These are phyloP conservation scores for Drosophila tripunctata DNA, from an alignment of 2,888 invertebrate genomes.

Conservation along the genomic window DNA sequence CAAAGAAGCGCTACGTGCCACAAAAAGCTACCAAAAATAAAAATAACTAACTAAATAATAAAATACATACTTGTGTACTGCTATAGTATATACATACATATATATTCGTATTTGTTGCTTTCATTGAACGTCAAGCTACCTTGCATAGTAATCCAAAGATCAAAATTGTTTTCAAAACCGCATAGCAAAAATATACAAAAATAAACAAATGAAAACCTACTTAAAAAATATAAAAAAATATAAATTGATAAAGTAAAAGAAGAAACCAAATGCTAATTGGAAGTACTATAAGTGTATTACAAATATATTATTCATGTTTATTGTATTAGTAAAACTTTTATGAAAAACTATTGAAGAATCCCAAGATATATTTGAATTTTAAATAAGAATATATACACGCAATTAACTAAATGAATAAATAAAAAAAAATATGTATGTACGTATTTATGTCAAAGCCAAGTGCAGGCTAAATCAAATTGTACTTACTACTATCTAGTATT, in stretches of 20 bases:
- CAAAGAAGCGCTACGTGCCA: conserved; percentile 56
- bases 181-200: conserved; percentile 73
- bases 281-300: conserved; percentile 38
- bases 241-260: conserved; percentile 5
- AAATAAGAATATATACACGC: conserved; percentile 40
- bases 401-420: background rate
- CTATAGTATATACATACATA: conserved; percentile 17
- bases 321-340: conserved; percentile 74
- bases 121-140: conserved; percentile 68
- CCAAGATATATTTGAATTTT: conserved; percentile 58
- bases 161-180: conserved; percentile 72
- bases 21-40: conserved; percentile 26
- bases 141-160: conserved; percentile 75
- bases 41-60: background rate
- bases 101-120: conserved; percentile 50
- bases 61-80: conserved; percentile 6
- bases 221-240: background rate
- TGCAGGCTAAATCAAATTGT: conserved; percentile 31
- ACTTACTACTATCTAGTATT: conserved; percentile 46
- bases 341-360: conserved; percentile 38
- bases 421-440: conserved; percentile 8
- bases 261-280: conserved; percentile 12
- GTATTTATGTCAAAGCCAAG: conserved; percentile 17
- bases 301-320: conserved; percentile 73
- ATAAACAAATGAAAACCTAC: conserved; percentile 2